Evolutionary conservation across 1,140 invertebrate species (phyloP), one percentile per base, ranked within the genome.

Genomic region (Drosophila simulans): DNA sequence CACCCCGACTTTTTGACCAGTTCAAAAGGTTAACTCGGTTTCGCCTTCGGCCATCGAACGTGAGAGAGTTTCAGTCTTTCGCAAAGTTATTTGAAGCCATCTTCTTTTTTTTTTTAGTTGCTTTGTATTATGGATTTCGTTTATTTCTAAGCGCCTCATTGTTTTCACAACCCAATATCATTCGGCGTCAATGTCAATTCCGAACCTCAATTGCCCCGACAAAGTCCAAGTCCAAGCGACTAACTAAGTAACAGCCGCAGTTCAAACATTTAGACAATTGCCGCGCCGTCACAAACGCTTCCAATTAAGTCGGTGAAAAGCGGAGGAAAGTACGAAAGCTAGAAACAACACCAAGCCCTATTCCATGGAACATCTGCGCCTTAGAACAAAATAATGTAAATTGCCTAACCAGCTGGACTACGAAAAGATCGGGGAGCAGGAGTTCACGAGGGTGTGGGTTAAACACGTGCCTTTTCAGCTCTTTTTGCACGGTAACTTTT

Each of bases 1-100:
- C 66, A 69, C 27, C 10, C 22, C 55, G 51, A 59, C 57, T 57
- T 58, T 58, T 57, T 69, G 70, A 82, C 58, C 82, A 83, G 75
- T 82, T 86, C 75, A 86, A 83, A 70, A 86, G 83, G 83, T 86
- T 89, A 89, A 83, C 77, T 83, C 65, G 51, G 27, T 57, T 57
- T 75, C 27, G 49, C 35, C 51, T 65, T 51, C 35, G 42, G 17
- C 62, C 34, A 70, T 27, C 45, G 59, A 85, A 85, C 83, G 82
- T 86, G 82, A 86, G 82, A 85, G 83, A 76, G 54, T 86, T 82
- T 45, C 22, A 45, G 34, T 56, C 25, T 66, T 49, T 43, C 34
- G 37, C 37, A 66, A 54, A 46, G 31, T 25, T 39, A 20, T 62
- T 52, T 43, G 12, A 59, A 46, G 27, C 52, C 35, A 69, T 69